phyloP scores from a whole-genome alignment of 2,888 invertebrate genomes.

The Himalopsyche japonica region DNA sequence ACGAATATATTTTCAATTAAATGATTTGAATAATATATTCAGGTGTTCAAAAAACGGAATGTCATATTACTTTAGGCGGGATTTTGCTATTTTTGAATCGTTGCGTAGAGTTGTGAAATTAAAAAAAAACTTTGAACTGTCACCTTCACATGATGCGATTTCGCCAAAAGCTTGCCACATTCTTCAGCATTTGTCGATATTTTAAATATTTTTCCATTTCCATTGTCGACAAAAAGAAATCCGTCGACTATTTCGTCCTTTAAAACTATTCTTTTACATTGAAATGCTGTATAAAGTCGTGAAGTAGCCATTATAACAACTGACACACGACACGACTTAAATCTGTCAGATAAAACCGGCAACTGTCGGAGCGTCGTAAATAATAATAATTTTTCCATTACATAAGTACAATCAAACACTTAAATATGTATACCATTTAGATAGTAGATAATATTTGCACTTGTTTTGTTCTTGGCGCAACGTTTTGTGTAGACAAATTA shows the following conservation, averaged over 20 bases:
- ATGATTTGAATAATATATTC: no score
- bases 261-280: slow-evolving; percentile 51
- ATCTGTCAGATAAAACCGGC: no score
- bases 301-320: background rate
- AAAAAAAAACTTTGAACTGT: slow-evolving; percentile 33
- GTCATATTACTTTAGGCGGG: background rate
- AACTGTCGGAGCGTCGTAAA: no score
- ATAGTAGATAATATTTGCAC: no score
- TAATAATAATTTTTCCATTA: no score
- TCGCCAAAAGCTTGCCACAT: slow-evolving; percentile 53
- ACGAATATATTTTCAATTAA: no score
- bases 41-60: no score
- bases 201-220: slow-evolving; percentile 61
- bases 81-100: background rate
- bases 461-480: no score
- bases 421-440: no score
- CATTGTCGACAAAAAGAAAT: slow-evolving; percentile 60
- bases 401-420: no score
- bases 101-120: background rate
- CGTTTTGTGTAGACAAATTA: no score
- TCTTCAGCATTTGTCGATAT: slow-evolving; percentile 57
- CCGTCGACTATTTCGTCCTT: slow-evolving; percentile 60
- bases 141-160: slow-evolving; percentile 60
- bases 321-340: no score
- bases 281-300: slow-evolving; percentile 12